Evolutionary conservation across 2,797 vertebrate genomes (phyloP), one percentile per base, ranked within the genome.

Genomic region (Parauchenoglanis ngamensis): DNA sequence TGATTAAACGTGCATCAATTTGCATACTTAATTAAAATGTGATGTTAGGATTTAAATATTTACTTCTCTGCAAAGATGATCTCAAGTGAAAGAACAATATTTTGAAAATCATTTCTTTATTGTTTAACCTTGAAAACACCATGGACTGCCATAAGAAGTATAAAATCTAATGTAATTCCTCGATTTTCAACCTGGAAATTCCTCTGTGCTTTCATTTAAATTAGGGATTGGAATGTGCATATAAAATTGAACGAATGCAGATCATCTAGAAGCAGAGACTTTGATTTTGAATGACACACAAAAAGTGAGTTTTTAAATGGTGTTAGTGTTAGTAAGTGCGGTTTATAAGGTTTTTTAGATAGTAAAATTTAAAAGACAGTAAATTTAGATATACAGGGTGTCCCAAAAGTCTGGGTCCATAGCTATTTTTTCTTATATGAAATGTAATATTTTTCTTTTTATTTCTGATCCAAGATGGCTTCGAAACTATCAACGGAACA

Each of bases 1-100:
- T 21, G 76, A 57, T 78, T 79, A 79, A 40, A 57, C 54, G 23
- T 79, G 54, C 77, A 79, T 79, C 31, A 40, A 40, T 31, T 77
- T 77, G 49, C 49, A 77, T 54, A 77, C n/a, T 28, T 77, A 56
- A 77, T 76, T n/a, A 77, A 77, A 54, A 10, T 23, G 28, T 79
- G 54, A 57, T 77, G 70, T 40, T 72, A 44, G 40, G 46, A 52
- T 56, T 21, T 1, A 57, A 76, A 79, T 57, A 23, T 79, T 35
- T 57, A 40, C 52, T 79, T 57, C 5, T 0, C 54, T 57, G 10
- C 57, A 6, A 57, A 57, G 28, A 77, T 77, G 49, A n/a, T 77
- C 1, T 56, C 11, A 52, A n/a, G n/a, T 17, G 75, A 57, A 57
- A 79, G 54, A 78, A 78, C 7, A 78, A 57, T 79, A 2, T 35